phyloP scores from a whole-genome alignment of 2,888 invertebrate genomes.

The Caenorhabditis virilis region DNA sequence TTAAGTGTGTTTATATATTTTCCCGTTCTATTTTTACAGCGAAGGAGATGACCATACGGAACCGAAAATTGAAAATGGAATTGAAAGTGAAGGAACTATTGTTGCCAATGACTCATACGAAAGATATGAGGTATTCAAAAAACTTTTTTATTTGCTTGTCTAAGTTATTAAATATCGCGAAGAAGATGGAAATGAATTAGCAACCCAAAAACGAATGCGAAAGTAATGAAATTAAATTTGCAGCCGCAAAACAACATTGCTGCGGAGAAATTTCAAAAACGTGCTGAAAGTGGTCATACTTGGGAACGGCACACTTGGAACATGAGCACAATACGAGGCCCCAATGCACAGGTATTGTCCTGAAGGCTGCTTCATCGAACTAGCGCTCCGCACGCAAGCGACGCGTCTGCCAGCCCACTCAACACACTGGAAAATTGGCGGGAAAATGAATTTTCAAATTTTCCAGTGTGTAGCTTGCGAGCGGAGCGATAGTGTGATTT shows the following conservation, averaged over 20 bases:
- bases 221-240: background rate
- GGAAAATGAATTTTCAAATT: too few relatives aligned
- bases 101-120: slow-evolving; percentile 14
- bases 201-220: too few relatives aligned
- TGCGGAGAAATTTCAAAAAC: slow-evolving; percentile 27
- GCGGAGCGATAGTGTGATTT: too few relatives aligned
- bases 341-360: slow-evolving; percentile 40
- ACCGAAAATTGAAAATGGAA: slow-evolving; percentile 13
- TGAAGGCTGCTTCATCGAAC: too few relatives aligned
- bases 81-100: slow-evolving; percentile 36
- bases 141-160: background rate
- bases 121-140: slow-evolving; percentile 4
- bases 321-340: slow-evolving; percentile 52
- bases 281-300: slow-evolving; percentile 36
- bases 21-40: slow-evolving; percentile 4
- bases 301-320: slow-evolving; percentile 56
- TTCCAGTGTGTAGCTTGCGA: too few relatives aligned
- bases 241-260: slow-evolving; percentile 12
- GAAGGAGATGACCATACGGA: slow-evolving; percentile 20
- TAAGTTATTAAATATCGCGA: background rate
- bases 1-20: background rate
- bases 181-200: too few relatives aligned
- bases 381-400: too few relatives aligned
- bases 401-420: too few relatives aligned
- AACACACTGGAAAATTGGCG: too few relatives aligned